Evolutionary conservation across 2,888 invertebrate genomes (phyloP).

Genomic region (Macrosiphum euphorbiae): DNA sequence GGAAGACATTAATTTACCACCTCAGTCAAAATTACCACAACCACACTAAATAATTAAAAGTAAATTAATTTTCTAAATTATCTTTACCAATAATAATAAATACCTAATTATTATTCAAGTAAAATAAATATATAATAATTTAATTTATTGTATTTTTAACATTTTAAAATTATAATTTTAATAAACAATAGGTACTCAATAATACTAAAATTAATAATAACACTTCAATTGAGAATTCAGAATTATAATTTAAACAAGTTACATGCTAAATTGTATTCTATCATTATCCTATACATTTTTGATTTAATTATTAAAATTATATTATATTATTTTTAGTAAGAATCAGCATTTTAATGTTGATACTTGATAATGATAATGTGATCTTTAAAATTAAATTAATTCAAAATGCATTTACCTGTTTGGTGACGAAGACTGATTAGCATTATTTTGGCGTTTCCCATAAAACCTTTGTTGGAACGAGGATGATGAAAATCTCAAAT

Average conservation of each 20-base stretch:
- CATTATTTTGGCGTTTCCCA: conserved; percentile 66
- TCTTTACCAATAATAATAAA: neutral
- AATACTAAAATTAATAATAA: neutral
- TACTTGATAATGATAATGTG: neutral
- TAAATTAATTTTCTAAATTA: neutral
- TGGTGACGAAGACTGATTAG: conserved; percentile 67
- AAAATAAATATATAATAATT: neutral
- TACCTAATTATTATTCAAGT: neutral
- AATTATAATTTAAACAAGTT: neutral
- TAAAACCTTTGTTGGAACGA: conserved; percentile 66
- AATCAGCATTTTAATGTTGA: neutral
- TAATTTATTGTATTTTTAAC: neutral
- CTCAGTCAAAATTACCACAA: neutral
- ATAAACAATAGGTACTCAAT: neutral
- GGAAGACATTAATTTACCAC: neutral
- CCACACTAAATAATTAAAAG: neutral
- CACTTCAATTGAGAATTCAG: neutral
- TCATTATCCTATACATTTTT: neutral
- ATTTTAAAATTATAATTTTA: neutral
- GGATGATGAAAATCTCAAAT: conserved; percentile 62
- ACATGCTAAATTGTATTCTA: neutral
- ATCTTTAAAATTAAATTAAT: neutral
- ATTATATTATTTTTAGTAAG: neutral
- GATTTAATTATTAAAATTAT: neutral
- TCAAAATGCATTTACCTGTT: conserved; percentile 67